These are phyloP conservation scores for Acromyrmex charruanus DNA, from an alignment of 1,140 invertebrate genomes.

Conservation along the genomic window DNA sequence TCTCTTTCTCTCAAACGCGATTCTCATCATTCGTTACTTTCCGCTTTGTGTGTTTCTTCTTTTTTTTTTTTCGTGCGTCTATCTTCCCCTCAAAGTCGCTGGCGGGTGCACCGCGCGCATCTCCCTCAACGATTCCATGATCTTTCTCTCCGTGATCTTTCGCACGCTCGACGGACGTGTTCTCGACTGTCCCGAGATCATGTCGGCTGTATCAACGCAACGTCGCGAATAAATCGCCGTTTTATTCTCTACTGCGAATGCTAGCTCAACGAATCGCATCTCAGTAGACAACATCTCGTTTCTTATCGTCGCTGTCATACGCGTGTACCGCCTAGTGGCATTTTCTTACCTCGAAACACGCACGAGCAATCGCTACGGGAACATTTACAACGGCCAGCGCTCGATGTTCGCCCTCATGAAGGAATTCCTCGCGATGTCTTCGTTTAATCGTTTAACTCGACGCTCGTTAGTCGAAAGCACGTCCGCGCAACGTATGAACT, in stretches of 20 bases:
- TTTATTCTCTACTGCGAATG: background rate
- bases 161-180: conserved; percentile 42
- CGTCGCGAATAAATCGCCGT: background rate
- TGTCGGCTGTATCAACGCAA: background rate
- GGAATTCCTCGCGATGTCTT: conserved; percentile 46
- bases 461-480: conserved; percentile 44
- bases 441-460: background rate
- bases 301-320: conserved; percentile 14
- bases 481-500: conserved; percentile 46
- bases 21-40: conserved; percentile 73
- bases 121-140: conserved; percentile 32
- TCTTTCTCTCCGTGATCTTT: background rate
- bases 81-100: conserved; percentile 82
- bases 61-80: conserved; percentile 73
- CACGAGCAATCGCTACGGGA: conserved; percentile 53
- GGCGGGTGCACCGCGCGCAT: conserved; percentile 73
- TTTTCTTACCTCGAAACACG: background rate
- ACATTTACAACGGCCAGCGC: conserved; percentile 72
- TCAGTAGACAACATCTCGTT: background rate
- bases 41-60: conserved; percentile 54
- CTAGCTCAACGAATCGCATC: background rate
- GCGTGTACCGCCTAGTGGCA: background rate
- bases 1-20: conserved; percentile 66
- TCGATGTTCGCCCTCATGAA: conserved; percentile 53
- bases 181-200: background rate